Base-by-base conservation (phyloP, 1,140 invertebrate species). In the Drosophila leontia region DNA sequence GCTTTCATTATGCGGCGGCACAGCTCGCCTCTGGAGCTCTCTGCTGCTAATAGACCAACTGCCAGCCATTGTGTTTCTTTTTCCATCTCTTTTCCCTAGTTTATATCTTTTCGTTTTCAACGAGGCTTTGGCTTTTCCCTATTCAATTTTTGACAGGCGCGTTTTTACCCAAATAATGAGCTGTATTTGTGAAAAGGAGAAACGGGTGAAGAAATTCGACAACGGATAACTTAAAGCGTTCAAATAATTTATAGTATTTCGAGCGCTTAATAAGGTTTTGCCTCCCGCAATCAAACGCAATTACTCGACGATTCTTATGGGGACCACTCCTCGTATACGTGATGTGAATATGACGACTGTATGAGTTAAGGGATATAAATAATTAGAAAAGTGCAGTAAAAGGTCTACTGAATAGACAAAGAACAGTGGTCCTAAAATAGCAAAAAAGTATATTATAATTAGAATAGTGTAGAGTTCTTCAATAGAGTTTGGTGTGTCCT, bases 61-160 rank as follows among this genome's bases (percentile, higher is more conserved):
- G 80, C 55, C 70, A 75, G 68, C 75, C 72, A 80, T 87, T 87
- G 84, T 87, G 44, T 83, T 83, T 82, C 60, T 70, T 81, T 84
- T 58, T 81, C 71, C 62, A 39, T 26, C 44, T 48, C 35, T 41
- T 70, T 71, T 34, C 34, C 65, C 48, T 70, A 29, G 47, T 47
- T 71, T 47, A 69, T 57, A 39, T 70, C 19, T 70, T 70, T 70
- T 48, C 44, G 47, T 48, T 41, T 32, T 39, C 45, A 59, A 61
- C 77, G 42, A 47, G 70, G 62, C 80, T 81, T 84, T 80, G 70
- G 69, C 85, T 81, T 87, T 88, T 87, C 84, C 84, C 84, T 84
- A 87, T 87, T 88, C 84, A 88, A 83, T 87, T 87, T 87, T 87
- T 87, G 84, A 87, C 84, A 87, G 84, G 58, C 85, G 80, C 84